These are phyloP conservation scores for Caenorhabditis becei DNA, from an alignment of 2,888 invertebrate species.

Conservation along the genomic window DNA sequence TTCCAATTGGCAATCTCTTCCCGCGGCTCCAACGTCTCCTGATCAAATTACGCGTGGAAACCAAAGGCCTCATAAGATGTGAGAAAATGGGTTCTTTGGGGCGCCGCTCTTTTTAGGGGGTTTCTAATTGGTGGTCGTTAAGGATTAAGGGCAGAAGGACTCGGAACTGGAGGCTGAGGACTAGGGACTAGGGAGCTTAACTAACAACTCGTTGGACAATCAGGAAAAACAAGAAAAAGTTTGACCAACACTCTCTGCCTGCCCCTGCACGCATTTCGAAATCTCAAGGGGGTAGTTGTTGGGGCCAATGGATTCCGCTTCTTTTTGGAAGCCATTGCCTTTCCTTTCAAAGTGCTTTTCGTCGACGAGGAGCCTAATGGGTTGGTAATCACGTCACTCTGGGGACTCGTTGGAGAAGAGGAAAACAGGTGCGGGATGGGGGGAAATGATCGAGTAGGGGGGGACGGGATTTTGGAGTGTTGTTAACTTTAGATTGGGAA, in stretches of 20 bases:
- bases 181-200: too few relatives aligned
- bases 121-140: slow-evolving; percentile 31
- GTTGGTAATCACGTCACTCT: slow-evolving; percentile 51
- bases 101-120: slow-evolving; percentile 1
- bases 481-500: too few relatives aligned
- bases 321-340: neutral
- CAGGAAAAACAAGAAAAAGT: slow-evolving; percentile 7
- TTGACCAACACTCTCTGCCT: neutral
- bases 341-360: slow-evolving; percentile 44
- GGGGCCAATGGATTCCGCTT: slow-evolving; percentile 21
- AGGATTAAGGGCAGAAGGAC: too few relatives aligned
- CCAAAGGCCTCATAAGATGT: too few relatives aligned
- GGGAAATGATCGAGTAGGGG: neutral
- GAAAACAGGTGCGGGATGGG: slow-evolving; percentile 35
- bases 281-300: slow-evolving; percentile 41
- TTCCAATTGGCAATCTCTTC: slow-evolving; percentile 8
- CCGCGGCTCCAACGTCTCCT: slow-evolving; percentile 3
- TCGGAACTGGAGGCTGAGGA: too few relatives aligned
- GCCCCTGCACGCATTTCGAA: slow-evolving; percentile 40
- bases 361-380: slow-evolving; percentile 31
- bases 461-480: too few relatives aligned
- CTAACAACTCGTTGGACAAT: neutral
- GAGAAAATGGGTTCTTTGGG: neutral
- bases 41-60: slow-evolving; percentile 47
- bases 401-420: slow-evolving; percentile 28